Evolutionary conservation across 1,140 invertebrate species (phyloP), one percentile per base, ranked within the genome.

Genomic region (Nephotettix cincticeps): DNA sequence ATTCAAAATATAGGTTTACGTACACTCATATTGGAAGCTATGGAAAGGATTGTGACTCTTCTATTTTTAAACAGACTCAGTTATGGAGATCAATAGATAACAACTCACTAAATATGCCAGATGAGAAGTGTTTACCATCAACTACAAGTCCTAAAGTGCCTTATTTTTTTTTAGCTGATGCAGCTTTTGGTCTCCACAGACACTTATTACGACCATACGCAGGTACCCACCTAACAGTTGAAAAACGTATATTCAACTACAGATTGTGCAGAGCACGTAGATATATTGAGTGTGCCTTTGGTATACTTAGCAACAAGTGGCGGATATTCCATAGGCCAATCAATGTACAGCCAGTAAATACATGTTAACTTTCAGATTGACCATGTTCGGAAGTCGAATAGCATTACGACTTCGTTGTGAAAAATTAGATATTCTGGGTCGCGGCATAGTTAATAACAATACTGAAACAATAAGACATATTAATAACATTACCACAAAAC

Each of bases 191-290:
- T 6, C 63, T 74, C 17, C 43, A 36, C 3, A 67, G 61, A 51
- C 43, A 76, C 61, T 70, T 80, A 66, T 75, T 81, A 76, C 72
- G 75, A 64, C 81, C 79, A 58, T 74, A 65, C 66, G 54, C 29
- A 1, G 69, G 73, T 43, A 69, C 54, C 45, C 17, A 67, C 45
- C 63, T 75, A 17, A 25, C 63, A 32, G 0, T 11, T 17, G 27
- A 74, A 40, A 73, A 81, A 81, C 71, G 76, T 23, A 74, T 80
- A 21, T 82, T 79, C 74, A 82, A 83, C 65, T 83, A 81, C 72
- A 66, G 75, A 45, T 71, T 77, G 13, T 72, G 70, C 29, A 65
- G 76, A 54, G 77, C 73, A 13, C 54, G 78, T 68, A 36, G 78
- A 25, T 74, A 68, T 58, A 71, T 79, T 6, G 77, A 78, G 71